Evolutionary conservation across 2,113 vertebrate genomes (phyloP).

Genomic region (Ranitomeya imitator): DNA sequence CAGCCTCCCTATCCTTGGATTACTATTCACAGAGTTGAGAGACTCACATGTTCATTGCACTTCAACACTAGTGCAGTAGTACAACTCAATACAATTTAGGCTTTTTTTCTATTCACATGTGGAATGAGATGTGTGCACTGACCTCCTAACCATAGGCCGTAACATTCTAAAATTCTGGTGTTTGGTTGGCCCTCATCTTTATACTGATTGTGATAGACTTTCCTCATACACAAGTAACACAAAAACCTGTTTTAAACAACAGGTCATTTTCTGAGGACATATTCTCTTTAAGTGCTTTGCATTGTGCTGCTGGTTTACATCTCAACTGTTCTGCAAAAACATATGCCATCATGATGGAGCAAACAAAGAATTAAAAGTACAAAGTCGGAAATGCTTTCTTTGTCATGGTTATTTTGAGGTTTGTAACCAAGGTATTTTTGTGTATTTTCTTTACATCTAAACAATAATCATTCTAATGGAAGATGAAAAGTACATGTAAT

Average conservation of each 20-base stretch:
- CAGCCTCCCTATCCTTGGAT: too few species aligned
- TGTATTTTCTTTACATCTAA: neutral
- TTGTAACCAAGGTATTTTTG: neutral
- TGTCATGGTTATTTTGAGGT: slow-evolving; percentile 32
- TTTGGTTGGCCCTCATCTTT: too few species aligned
- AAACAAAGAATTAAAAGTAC: neutral
- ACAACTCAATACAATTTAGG: too few species aligned
- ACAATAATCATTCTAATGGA: slow-evolving; percentile 20
- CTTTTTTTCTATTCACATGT: too few species aligned
- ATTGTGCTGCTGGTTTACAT: slow-evolving; percentile 6
- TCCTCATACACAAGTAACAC: too few species aligned
- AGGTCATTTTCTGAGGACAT: neutral
- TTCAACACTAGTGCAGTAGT: too few species aligned
- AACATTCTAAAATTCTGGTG: too few species aligned
- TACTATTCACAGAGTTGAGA: too few species aligned
- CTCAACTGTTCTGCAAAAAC: neutral
- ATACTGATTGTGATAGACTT: too few species aligned
- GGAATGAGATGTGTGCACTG: too few species aligned
- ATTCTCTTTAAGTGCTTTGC: neutral
- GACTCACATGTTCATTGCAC: too few species aligned
- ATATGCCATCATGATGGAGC: neutral
- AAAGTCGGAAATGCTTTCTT: slow-evolving; percentile 15
- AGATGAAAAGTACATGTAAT: slow-evolving; percentile 13
- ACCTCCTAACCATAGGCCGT: too few species aligned
- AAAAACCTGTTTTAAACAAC: neutral